Evolutionary conservation across 1,140 invertebrate genomes (phyloP).

Genomic region (Drosophila kurseongensis): DNA sequence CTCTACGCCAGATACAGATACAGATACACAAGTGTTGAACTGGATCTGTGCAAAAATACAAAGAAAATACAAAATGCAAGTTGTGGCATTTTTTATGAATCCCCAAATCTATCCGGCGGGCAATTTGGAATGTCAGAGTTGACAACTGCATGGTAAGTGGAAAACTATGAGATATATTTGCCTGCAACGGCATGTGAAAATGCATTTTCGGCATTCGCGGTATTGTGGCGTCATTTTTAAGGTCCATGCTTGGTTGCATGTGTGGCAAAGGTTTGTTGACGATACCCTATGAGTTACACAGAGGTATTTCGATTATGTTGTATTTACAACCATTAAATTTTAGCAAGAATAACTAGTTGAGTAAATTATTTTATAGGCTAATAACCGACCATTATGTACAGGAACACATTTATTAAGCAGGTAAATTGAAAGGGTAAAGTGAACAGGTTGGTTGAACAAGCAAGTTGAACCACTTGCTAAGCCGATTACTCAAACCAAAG

Average conservation of each 20-base stretch:
- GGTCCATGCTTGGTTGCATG: constrained; percentile 59
- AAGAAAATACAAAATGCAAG: not conserved
- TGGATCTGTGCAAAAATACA: constrained; percentile 1
- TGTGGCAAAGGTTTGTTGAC: constrained; percentile 35
- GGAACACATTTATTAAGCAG: constrained; percentile 6
- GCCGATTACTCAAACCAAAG: constrained; percentile 33
- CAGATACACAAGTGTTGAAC: constrained; percentile 18
- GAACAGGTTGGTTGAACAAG: constrained; percentile 10
- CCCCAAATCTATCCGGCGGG: constrained; percentile 18
- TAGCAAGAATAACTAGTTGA: constrained; percentile 2
- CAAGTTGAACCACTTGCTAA: constrained; percentile 24
- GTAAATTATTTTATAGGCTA: not conserved
- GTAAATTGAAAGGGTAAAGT: constrained; percentile 25
- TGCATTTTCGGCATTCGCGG: constrained; percentile 54
- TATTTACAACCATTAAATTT: not conserved
- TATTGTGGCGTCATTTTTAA: constrained; percentile 66
- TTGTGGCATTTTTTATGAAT: constrained; percentile 33
- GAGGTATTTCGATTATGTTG: constrained; percentile 1
- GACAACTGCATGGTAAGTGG: constrained; percentile 41
- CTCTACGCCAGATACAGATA: constrained; percentile 25
- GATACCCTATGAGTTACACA: constrained; percentile 13
- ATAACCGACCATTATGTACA: constrained; percentile 17
- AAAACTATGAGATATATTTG: constrained; percentile 45
- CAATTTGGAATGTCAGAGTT: constrained; percentile 68
- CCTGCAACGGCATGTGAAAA: constrained; percentile 55